phyloP scores from a whole-genome alignment of 2,113 vertebrate species.

The Gallinago media region DNA sequence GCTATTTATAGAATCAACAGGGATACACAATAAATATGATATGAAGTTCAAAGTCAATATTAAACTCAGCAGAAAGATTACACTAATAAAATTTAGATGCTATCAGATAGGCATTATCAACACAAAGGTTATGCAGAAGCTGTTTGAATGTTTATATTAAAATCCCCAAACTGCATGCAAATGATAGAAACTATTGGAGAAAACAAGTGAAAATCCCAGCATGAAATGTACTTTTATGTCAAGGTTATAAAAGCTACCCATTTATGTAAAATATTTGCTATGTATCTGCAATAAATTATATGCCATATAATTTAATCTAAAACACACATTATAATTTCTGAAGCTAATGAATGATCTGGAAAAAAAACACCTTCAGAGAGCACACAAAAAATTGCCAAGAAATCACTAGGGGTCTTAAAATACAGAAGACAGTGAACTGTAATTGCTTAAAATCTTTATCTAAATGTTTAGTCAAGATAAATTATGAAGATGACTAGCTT shows the following conservation, averaged over 20 bases:
- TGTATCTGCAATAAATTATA: neutral
- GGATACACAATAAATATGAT: neutral
- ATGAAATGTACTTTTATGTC: neutral
- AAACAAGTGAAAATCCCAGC: neutral
- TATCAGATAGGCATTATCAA: neutral
- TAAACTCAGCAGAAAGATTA: neutral
- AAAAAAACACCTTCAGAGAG: neutral
- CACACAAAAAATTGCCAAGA: neutral
- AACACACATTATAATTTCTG: neutral
- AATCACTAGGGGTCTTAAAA: neutral
- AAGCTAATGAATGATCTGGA: neutral
- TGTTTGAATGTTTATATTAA: neutral
- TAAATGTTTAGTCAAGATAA: neutral
- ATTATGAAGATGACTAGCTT: neutral
- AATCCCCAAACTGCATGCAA: neutral
- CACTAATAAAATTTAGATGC: neutral
- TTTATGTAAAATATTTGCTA: neutral
- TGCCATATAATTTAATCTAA: constrained; percentile 1
- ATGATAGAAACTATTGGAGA: neutral
- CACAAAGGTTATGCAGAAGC: neutral
- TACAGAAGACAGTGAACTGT: neutral
- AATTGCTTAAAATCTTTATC: constrained; percentile 15
- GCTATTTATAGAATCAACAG: neutral
- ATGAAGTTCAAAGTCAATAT: neutral
- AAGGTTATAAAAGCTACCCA: constrained; percentile 3